phyloP scores from a whole-genome alignment of 2,113 vertebrate species.

The Eira barbara region DNA sequence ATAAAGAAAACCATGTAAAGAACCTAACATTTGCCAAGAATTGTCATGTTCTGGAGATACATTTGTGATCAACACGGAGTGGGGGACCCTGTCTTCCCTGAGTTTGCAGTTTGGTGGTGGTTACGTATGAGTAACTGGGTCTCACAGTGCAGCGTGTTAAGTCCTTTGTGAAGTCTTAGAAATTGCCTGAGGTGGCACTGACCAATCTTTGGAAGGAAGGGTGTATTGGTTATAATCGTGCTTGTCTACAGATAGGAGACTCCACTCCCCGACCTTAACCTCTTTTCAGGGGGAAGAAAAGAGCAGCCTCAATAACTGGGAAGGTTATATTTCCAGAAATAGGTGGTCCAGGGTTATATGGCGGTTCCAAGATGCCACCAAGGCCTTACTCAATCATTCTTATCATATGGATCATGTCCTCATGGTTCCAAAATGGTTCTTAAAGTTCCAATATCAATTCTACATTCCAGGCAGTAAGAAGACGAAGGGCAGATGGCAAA shows the following conservation, averaged over 20 bases:
- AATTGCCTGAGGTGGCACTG: background rate
- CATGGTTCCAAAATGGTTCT: background rate
- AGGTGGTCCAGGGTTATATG: background rate
- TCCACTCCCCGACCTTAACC: background rate
- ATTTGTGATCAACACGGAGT: background rate
- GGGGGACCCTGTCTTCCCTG: background rate
- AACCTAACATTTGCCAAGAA: background rate
- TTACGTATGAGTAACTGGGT: background rate
- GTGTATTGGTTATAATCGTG: background rate
- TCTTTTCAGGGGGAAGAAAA: background rate
- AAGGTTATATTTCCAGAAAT: background rate
- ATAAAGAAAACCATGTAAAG: background rate
- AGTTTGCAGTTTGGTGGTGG: background rate
- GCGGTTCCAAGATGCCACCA: background rate
- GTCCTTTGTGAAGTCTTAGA: background rate
- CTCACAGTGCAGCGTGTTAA: no score
- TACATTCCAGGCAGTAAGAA: background rate
- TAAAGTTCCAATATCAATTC: background rate
- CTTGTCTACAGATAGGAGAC: background rate
- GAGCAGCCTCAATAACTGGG: background rate
- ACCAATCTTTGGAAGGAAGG: background rate
- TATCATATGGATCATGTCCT: background rate
- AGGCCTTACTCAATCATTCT: background rate
- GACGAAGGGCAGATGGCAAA: background rate
- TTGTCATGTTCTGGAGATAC: background rate